Evolutionary conservation across 2,797 vertebrate genomes (phyloP), one percentile per base, ranked within the genome.

Genomic region (Acrocephalus scirpaceus): DNA sequence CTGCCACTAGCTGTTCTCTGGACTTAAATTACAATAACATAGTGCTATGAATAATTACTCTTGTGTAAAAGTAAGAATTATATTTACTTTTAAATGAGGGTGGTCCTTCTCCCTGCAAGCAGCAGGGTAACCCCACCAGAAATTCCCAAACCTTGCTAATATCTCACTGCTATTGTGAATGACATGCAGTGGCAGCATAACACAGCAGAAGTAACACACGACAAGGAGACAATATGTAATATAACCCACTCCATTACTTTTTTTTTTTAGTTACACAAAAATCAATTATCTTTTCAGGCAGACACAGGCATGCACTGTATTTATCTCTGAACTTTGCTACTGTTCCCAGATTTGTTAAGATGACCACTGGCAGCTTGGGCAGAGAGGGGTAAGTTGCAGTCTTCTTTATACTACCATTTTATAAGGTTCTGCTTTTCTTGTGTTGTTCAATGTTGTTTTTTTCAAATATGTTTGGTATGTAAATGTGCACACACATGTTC

Each of bases 401-500:
- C 44, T 66, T 66, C 23, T 54, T 82, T 32, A 34, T 27, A 18
- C 10, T 73, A 36, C 7, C 6, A 4, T 26, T 17, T 80, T 62
- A 36, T 16, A 90, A 92, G 32, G 1, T 5, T 30, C 3, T 36
- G 6, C 5, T 81, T 15, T 74, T 74, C 23, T 86, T 30, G 3
- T 69, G 21, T 51, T 44, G 7, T 29, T 34, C 29, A 26, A 3
- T 17, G 25, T 7, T 44, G 8, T 26, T 14, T 71, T 73, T 57
- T 67, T 60, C n/a, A 88, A 76, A 71, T 36, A 16, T 42, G 2
- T 10, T 58, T 57, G 16, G 5, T 54, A 40, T 7, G 3, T 75
- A 54, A 34, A 53, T n/a, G 14, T 36, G n/a, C 12, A 36, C 7
- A 16, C 3, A 5, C 13, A 10, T 0, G 1, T 50, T 60, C 20